These are phyloP conservation scores for Elymnias hypermnestra DNA, from an alignment of 1,140 invertebrate genomes.

Conservation along the genomic window DNA sequence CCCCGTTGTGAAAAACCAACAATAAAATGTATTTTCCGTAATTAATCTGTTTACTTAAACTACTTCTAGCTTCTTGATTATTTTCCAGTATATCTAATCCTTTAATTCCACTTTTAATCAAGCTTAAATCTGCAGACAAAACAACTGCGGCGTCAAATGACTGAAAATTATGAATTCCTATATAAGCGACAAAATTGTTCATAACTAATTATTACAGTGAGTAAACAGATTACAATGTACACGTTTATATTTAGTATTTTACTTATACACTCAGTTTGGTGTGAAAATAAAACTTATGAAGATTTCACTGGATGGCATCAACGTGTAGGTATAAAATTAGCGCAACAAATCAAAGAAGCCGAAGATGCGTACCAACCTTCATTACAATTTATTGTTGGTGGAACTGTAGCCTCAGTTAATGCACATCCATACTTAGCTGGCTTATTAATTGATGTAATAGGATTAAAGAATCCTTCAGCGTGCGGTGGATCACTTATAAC, in stretches of 20 bases:
- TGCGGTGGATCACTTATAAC: conserved; percentile 46
- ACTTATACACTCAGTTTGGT: not conserved
- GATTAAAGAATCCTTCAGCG: conserved; percentile 26
- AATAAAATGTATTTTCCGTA: too few species aligned
- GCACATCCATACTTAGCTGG: conserved; percentile 47
- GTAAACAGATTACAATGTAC: too few species aligned
- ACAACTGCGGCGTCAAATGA: too few species aligned
- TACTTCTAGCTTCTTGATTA: too few species aligned
- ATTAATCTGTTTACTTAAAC: too few species aligned
- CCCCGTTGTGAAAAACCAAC: too few species aligned
- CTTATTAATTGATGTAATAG: conserved; percentile 40
- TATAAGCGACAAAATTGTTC: too few species aligned
- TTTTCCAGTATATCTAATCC: too few species aligned
- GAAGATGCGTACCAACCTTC: conserved; percentile 21
- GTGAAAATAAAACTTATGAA: conserved; percentile 4
- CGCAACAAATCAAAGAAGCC: conserved; percentile 27
- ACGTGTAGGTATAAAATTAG: conserved; percentile 35
- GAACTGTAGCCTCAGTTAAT: conserved; percentile 30
- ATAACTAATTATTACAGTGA: too few species aligned
- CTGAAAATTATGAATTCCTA: too few species aligned
- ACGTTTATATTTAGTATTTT: not conserved
- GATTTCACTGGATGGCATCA: conserved; percentile 34
- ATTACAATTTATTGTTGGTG: conserved; percentile 36
- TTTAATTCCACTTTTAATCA: too few species aligned
- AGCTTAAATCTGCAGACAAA: too few species aligned